Base-by-base conservation (phyloP, 92 coral and sea anemone species). In the Diadumene lineata region DNA sequence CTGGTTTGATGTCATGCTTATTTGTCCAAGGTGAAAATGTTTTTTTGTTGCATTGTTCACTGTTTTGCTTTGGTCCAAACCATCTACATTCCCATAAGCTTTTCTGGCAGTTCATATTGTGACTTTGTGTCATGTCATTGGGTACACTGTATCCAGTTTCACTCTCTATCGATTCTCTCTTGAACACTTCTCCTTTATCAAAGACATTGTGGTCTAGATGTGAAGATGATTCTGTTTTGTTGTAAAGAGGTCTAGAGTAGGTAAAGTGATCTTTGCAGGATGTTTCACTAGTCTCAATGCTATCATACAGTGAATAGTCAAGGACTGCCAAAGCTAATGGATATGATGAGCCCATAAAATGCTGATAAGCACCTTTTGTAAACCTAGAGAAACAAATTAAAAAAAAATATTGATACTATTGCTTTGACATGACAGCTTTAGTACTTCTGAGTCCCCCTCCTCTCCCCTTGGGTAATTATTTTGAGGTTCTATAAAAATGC, bases 321-420 rank as follows among this genome's bases (percentile, higher is more conserved):
- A 89, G 56, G 21, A 81, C 84, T 0, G 84, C 31, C 31, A 89
- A 73, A 3, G 79, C 87, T 21, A 89, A 58, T 33, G 94, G 89
- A 56, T 74, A 82, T 22, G 60, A 27, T 6, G 94, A 89, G 26
- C 91, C 82, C 86, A 86, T 86, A 9, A 73, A 86, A 17, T 68
- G 83, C 30, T 80, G 85, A 67, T 86, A 86, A 7, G 94, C 91
- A 86, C 80, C 82, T 72, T 76, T 86, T 68, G 88, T 89, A 80
- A 82, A 89, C 43, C 94, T 89, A 57, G 13, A 57, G 31, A 63
- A 3, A 34, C 38, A 43, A 32, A 43, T 26, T n/a, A n/a, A n/a
- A n/a, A n/a, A n/a, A n/a, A n/a, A n/a, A n/a, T n/a, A n/a, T n/a
- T n/a, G n/a, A n/a, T n/a, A n/a, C n/a, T n/a, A n/a, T n/a, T n/a